Percentiles rank a stretch among this genome's conserved stretches.
Conservation (phyloP, 2,797 vertebrate species). For the Centroberyx gerrardi region DNA sequence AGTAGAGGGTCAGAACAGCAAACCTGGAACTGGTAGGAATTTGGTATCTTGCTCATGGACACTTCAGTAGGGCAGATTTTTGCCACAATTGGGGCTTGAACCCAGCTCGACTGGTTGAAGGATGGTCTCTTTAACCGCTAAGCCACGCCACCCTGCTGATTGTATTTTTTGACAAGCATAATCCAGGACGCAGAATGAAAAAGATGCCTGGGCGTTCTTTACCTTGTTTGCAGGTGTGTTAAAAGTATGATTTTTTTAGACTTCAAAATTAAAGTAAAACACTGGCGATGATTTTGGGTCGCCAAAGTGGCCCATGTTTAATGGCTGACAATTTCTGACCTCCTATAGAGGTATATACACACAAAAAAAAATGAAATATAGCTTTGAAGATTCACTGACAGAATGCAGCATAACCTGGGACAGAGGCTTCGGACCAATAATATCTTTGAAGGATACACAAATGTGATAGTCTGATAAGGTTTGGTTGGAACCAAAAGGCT, state of each 20-base stretch:
- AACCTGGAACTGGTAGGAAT: background rate
- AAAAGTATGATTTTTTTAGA: background rate
- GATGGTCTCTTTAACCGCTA: background rate
- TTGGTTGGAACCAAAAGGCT: conserved; percentile 31
- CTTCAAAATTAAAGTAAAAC: background rate
- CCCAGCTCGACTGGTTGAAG: background rate
- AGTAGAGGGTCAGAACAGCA: conserved; percentile 1
- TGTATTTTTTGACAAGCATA: background rate
- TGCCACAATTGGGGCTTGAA: background rate
- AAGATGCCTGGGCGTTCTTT: background rate
- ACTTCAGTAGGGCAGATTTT: background rate
- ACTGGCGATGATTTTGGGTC: background rate
- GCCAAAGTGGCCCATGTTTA: background rate
- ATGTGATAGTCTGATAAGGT: background rate
- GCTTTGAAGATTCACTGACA: conserved; percentile 9
- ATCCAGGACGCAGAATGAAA: background rate
- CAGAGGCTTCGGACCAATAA: background rate
- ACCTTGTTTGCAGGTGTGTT: background rate
- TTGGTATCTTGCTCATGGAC: background rate
- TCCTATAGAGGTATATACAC: background rate
- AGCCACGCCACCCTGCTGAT: background rate
- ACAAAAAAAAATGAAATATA: background rate
- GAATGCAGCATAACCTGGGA: background rate
- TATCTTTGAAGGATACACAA: background rate
- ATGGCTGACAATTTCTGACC: background rate